Evolutionary conservation across 2,888 invertebrate genomes (phyloP).

Genomic region (Drosophila lutescens): DNA sequence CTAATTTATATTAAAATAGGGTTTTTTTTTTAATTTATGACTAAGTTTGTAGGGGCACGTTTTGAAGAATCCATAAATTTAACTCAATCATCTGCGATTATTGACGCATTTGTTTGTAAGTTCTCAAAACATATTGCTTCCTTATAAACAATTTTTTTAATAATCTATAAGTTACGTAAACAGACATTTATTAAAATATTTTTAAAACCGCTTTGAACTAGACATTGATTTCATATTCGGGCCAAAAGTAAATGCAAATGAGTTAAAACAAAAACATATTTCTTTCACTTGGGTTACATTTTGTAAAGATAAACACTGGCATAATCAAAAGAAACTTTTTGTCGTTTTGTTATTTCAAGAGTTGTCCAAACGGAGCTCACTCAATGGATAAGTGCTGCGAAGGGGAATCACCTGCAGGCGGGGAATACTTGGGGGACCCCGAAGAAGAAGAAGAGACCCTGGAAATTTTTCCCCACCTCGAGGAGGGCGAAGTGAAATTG

Average conservation of each 20-base stretch:
- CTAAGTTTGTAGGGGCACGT: not conserved
- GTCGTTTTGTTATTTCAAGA: slow-evolving; percentile 26
- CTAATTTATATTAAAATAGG: slow-evolving; percentile 8
- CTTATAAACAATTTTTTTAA: not conserved
- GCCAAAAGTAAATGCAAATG: slow-evolving; percentile 17
- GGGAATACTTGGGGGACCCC: slow-evolving; percentile 5
- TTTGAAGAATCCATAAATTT: not conserved
- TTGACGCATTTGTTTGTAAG: not conserved
- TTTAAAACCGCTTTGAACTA: not conserved
- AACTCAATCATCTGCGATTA: not conserved
- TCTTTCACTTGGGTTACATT: slow-evolving; percentile 21
- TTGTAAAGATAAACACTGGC: slow-evolving; percentile 24
- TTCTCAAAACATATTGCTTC: not conserved
- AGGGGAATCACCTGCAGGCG: slow-evolving; percentile 57
- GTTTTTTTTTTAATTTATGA: slow-evolving; percentile 2
- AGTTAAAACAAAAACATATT: slow-evolving; percentile 19
- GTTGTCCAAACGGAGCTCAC: slow-evolving; percentile 36
- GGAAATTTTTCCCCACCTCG: slow-evolving; percentile 17
- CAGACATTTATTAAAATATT: no score
- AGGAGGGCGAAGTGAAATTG: slow-evolving; percentile 27
- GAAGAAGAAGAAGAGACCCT: not conserved
- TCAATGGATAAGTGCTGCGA: slow-evolving; percentile 20
- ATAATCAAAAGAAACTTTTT: slow-evolving; percentile 48
- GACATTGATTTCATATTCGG: not conserved
- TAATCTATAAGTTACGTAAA: no score